Percentiles rank a stretch among this genome's conserved stretches.
Evolutionary conservation across 2,888 invertebrate genomes (phyloP).

Genomic region (Fabriciana adippe): DNA sequence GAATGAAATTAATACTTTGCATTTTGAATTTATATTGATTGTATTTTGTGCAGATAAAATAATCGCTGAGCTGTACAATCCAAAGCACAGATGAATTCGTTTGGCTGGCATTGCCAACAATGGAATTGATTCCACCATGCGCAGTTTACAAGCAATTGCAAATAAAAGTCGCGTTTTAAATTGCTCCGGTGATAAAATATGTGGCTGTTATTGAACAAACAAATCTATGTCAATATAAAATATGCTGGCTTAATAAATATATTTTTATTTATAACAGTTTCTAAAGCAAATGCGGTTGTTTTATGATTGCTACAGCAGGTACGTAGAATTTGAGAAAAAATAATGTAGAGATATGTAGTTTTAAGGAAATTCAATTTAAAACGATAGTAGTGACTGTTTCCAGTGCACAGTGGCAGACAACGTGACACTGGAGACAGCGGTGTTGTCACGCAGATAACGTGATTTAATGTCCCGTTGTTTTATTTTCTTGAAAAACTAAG

Average conservation of each 20-base stretch:
- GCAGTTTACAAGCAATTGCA: constrained; percentile 58
- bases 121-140: constrained; percentile 61
- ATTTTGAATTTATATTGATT: background rate
- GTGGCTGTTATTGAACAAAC: constrained; percentile 34
- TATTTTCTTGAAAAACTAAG: constrained; percentile 22
- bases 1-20: background rate
- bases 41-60: constrained; percentile 20
- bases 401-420: constrained; percentile 29
- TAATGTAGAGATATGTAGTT: no score
- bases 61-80: constrained; percentile 41
- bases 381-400: constrained; percentile 25
- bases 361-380: constrained; percentile 15
- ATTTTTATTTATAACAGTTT: background rate
- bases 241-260: background rate
- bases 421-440: constrained; percentile 31
- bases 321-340: no score
- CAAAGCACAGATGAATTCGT: constrained; percentile 46
- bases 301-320: no score
- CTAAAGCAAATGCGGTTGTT: no score
- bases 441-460: constrained; percentile 30
- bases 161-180: constrained; percentile 65
- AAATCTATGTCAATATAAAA: constrained; percentile 33
- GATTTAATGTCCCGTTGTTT: constrained; percentile 31
- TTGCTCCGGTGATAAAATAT: constrained; percentile 57
- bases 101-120: constrained; percentile 46